These are phyloP conservation scores for Clarias macrocephalus DNA, from an alignment of 2,113 vertebrate species.

Conservation along the genomic window DNA sequence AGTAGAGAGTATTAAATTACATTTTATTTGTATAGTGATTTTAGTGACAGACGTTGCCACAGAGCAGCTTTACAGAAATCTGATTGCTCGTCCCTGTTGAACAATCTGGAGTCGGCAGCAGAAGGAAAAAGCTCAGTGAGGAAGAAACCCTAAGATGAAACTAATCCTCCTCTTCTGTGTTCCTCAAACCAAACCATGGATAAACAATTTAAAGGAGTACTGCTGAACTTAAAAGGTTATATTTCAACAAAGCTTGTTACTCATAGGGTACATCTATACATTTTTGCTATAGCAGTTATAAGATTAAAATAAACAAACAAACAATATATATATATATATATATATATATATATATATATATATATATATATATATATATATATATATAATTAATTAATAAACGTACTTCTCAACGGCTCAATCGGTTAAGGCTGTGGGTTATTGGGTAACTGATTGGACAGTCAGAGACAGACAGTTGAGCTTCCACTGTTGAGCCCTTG, in stretches of 20 bases:
- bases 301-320: not conserved
- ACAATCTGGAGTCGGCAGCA: not conserved
- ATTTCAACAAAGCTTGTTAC: not conserved
- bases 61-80: not conserved
- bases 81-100: not conserved
- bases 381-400: too few species aligned
- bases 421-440: too few species aligned
- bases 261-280: not conserved
- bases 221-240: not conserved
- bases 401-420: not conserved
- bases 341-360: too few species aligned
- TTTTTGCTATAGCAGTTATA: not conserved
- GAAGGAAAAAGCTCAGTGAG: not conserved
- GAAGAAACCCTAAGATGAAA: not conserved
- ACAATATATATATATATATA: too few species aligned
- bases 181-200: not conserved
- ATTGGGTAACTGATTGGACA: too few species aligned
- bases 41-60: not conserved
- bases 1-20: not conserved
- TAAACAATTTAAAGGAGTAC: not conserved
- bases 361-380: too few species aligned
- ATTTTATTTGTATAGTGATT: not conserved
- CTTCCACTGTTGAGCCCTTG: too few species aligned
- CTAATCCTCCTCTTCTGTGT: not conserved
- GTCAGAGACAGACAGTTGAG: too few species aligned